These are phyloP conservation scores for Thera britannica DNA, from an alignment of 2,888 invertebrate genomes.

Conservation along the genomic window DNA sequence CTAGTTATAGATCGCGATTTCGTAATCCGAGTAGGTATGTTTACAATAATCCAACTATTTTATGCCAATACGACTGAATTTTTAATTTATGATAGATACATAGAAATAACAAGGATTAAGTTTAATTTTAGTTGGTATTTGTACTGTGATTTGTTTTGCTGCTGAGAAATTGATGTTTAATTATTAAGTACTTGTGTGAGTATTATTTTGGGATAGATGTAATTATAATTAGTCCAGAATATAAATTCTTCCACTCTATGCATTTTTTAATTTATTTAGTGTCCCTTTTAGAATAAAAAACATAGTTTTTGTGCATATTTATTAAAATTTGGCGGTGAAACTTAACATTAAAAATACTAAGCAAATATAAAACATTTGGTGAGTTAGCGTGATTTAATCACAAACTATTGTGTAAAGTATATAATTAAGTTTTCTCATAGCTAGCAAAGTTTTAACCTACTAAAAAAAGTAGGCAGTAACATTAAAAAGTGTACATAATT, in stretches of 20 bases:
- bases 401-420: constrained; percentile 15
- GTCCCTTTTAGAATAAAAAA: constrained; percentile 3
- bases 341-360: constrained; percentile 40
- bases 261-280: constrained; percentile 24
- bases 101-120: constrained; percentile 13
- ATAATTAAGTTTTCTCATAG: neutral
- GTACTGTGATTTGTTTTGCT: constrained; percentile 36
- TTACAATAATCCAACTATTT: constrained; percentile 14
- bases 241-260: constrained; percentile 33
- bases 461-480: too few species aligned
- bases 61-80: constrained; percentile 31
- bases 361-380: constrained; percentile 55
- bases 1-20: neutral
- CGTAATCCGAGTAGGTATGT: constrained; percentile 8
- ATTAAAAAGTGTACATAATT: too few species aligned
- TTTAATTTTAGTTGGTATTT: constrained; percentile 29
- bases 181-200: constrained; percentile 34
- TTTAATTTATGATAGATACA: constrained; percentile 17
- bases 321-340: constrained; percentile 40
- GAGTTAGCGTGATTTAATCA: constrained; percentile 56
- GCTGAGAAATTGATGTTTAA: constrained; percentile 29
- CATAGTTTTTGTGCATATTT: constrained; percentile 35
- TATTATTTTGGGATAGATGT: constrained; percentile 39
- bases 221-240: constrained; percentile 22
- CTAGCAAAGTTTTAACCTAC: too few species aligned